These are phyloP conservation scores for Palloptera scutellata DNA, from an alignment of 2,888 invertebrate species.

Conservation along the genomic window DNA sequence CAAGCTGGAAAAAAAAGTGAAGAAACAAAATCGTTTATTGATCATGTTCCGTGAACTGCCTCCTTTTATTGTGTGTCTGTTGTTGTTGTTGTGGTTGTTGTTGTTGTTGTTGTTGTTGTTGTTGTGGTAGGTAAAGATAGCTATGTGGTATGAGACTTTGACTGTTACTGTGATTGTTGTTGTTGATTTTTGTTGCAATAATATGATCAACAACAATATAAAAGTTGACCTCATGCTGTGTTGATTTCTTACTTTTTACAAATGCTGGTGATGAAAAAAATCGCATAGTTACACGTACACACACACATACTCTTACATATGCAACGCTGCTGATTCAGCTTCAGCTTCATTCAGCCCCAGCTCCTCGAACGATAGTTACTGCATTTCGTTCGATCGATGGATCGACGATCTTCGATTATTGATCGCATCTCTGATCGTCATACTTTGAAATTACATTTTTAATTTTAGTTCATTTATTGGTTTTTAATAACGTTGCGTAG, in stretches of 20 bases:
- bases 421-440: slow-evolving; percentile 24
- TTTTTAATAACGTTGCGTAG: slow-evolving; percentile 56
- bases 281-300: not conserved
- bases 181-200: slow-evolving; percentile 43
- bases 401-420: slow-evolving; percentile 13
- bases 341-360: not conserved
- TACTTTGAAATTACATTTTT: slow-evolving; percentile 28
- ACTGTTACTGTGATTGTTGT: slow-evolving; percentile 24
- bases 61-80: slow-evolving; percentile 55
- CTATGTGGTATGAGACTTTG: slow-evolving; percentile 21
- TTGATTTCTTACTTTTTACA: slow-evolving; percentile 23
- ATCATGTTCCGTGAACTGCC: slow-evolving; percentile 44
- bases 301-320: not conserved
- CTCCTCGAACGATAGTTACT: not conserved
- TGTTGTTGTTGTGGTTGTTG: slow-evolving; percentile 16
- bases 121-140: slow-evolving; percentile 31
- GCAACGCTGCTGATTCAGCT: not conserved
- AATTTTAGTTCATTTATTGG: slow-evolving; percentile 55
- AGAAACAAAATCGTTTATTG: slow-evolving; percentile 15
- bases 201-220: slow-evolving; percentile 43
- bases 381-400: no score
- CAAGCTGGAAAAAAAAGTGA: no score
- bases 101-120: slow-evolving; percentile 18
- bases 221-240: slow-evolving; percentile 52
- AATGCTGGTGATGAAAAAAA: not conserved